Evolutionary conservation across 2,797 vertebrate species (phyloP).

Genomic region (Anableps anableps): DNA sequence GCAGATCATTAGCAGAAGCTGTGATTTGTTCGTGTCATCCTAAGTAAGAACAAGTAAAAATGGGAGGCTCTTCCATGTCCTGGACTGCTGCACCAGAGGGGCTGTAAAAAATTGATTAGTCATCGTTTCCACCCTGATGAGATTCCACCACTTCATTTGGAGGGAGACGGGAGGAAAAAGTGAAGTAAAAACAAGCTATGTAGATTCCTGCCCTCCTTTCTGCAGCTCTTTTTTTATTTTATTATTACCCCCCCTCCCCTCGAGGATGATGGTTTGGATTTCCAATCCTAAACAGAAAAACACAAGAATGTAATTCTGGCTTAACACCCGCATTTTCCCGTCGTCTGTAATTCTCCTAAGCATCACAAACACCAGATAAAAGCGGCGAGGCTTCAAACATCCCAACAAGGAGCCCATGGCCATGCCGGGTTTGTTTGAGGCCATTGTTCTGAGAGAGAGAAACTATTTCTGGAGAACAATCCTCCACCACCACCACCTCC

Average conservation of each 20-base stretch:
- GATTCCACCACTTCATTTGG: constrained; percentile 59
- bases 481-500: constrained; percentile 29
- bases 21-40: constrained; percentile 46
- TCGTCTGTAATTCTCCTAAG: constrained; percentile 45
- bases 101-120: constrained; percentile 65
- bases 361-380: constrained; percentile 54
- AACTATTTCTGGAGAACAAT: constrained; percentile 58
- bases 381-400: constrained; percentile 48
- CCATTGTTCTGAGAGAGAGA: constrained; percentile 48
- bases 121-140: constrained; percentile 66
- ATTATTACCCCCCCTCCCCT: neutral
- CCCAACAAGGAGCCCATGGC: constrained; percentile 43
- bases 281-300: constrained; percentile 16
- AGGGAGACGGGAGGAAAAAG: constrained; percentile 11
- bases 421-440: constrained; percentile 49
- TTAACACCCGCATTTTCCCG: constrained; percentile 49
- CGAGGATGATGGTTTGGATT: constrained; percentile 28
- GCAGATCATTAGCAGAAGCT: constrained; percentile 35
- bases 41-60: constrained; percentile 42
- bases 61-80: constrained; percentile 49
- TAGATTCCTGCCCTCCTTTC: constrained; percentile 27
- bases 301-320: constrained; percentile 31
- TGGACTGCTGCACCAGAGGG: constrained; percentile 44
- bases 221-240: constrained; percentile 4
- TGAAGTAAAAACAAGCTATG: constrained; percentile 19